phyloP scores from a whole-genome alignment of 2,113 vertebrate species.

The Oxyruncus cristatus region DNA sequence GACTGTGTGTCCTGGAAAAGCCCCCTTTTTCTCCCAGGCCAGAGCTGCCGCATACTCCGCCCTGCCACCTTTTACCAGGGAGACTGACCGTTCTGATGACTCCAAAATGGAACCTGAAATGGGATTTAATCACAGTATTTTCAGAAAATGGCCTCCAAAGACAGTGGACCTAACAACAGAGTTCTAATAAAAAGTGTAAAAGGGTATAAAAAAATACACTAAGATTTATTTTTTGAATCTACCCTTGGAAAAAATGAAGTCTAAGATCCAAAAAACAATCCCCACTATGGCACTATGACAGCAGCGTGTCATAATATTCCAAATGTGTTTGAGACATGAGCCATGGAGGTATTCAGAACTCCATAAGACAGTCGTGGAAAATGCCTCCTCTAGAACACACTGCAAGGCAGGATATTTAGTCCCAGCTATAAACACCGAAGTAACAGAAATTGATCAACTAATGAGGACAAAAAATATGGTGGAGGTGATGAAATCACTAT shows the following conservation, averaged over 20 bases:
- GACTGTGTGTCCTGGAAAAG: conserved; percentile 60
- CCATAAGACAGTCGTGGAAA: background rate
- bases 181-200: background rate
- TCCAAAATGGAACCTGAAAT: conserved; percentile 85
- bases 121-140: background rate
- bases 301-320: background rate
- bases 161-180: background rate
- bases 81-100: conserved; percentile 82
- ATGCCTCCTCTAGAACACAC: background rate
- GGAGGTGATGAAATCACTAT: background rate
- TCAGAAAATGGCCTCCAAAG: background rate
- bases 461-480: background rate
- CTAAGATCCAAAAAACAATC: background rate
- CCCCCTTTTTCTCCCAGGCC: conserved; percentile 79
- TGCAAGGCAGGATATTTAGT: background rate
- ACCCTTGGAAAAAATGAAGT: background rate
- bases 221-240: background rate
- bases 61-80: conserved; percentile 83
- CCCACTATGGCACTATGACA: background rate
- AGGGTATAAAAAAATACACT: background rate
- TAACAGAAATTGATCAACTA: background rate
- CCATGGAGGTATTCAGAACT: background rate
- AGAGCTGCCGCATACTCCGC: conserved; percentile 80
- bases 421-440: background rate
- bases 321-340: background rate